Base-by-base conservation (phyloP, 2,113 vertebrate genomes). In the Leptosomus discolor region DNA sequence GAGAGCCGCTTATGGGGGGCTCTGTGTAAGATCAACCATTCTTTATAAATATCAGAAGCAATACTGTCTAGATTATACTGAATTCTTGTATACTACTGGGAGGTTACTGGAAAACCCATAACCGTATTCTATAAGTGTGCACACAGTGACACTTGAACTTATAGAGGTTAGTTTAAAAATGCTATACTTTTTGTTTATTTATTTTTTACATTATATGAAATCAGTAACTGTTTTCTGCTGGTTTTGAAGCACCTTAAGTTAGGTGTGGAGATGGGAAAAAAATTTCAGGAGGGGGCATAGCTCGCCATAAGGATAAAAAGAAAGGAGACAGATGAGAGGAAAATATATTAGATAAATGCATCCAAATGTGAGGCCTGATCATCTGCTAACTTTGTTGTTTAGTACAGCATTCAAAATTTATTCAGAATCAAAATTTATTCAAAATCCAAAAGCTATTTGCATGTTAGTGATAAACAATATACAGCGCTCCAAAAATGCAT, bases 1-100 rank as follows among this genome's bases (percentile, higher is more conserved):
- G 10, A 36, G 12, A 79, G 14, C 4, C 8, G 7, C 15, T 37
- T 71, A 5, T 8, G 2, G 7, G 6, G 8, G 1, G 0, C 3
- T 81, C 24, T 71, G 7, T 41, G 23, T 34, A 58, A 90, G 17
- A 48, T 65, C n/a, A 74, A 37, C 12, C 7, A 54, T 57, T 74
- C 16, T 57, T 80, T 54, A 50, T 23, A 85, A 74, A 50, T 57
- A 83, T 15, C 26, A 54, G 27, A 83, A 56, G 3, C 5, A 69
- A n/a, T 64, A n/a, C 6, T 57, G 3, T 29, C 53, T 73, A 76
- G 26, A 79, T 83, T 16, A 23, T 57, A 57, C 15, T 48, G 36
- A 91, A 65, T 27, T 73, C 20, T 45, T 93, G 39, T 18, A 37
- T 79, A 53, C 18, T 73, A 43, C 7, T 27, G 64, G 51, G 5